Percentiles rank a stretch among this genome's conserved stretches.
These are phyloP conservation scores for Callithrix jacchus DNA, from an alignment of 2,113 vertebrate genomes.

Conservation along the genomic window DNA sequence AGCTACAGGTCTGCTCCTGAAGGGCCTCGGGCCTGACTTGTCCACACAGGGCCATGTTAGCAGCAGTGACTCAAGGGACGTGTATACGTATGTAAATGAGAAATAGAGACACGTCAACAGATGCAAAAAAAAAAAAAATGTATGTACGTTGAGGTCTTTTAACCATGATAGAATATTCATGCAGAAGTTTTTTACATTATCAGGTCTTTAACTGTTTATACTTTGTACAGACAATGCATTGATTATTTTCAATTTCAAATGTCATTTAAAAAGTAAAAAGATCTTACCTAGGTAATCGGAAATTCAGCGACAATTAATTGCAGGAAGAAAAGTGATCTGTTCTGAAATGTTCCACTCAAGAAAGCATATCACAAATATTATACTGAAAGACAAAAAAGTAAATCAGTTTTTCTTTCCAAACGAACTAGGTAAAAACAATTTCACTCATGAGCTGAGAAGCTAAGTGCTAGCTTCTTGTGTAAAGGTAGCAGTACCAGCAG, in stretches of 20 bases:
- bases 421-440: slow-evolving; percentile 80
- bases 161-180: neutral
- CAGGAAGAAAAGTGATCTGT: slow-evolving; percentile 38
- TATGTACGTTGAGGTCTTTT: neutral
- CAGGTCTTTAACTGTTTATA: neutral
- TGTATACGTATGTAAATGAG: slow-evolving; percentile 99
- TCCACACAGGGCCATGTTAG: slow-evolving; percentile 78
- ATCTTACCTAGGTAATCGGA: slow-evolving; percentile 28
- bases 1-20: slow-evolving; percentile 85
- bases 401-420: slow-evolving; percentile 79
- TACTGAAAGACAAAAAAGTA: slow-evolving; percentile 70
- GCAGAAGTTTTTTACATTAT: neutral
- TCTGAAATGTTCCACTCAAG: slow-evolving; percentile 53
- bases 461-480: slow-evolving; percentile 62
- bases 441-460: slow-evolving; percentile 77
- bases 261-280: neutral
- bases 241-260: slow-evolving; percentile 28
- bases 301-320: slow-evolving; percentile 53
- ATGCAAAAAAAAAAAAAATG: slow-evolving; percentile 80
- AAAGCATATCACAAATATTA: slow-evolving; percentile 43
- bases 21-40: slow-evolving; percentile 81
- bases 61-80: slow-evolving; percentile 87
- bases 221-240: neutral
- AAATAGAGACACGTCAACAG: slow-evolving; percentile 99
- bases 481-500: neutral